Evolutionary conservation across 2,888 invertebrate species (phyloP).

Genomic region (Ferdinandea cuprea): DNA sequence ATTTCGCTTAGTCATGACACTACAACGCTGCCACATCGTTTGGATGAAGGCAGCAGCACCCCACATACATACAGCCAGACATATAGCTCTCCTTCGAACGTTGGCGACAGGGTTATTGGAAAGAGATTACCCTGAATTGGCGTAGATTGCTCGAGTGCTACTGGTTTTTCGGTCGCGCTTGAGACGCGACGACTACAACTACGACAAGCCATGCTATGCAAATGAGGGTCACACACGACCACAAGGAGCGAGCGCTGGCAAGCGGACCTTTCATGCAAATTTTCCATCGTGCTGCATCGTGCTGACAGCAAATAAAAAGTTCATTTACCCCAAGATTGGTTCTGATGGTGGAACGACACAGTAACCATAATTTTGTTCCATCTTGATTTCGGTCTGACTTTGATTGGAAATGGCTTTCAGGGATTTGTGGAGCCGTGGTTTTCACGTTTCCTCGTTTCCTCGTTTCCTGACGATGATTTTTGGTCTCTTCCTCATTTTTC

Average conservation of each 20-base stretch:
- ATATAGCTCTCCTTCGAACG: not conserved
- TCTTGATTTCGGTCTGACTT: conserved; percentile 48
- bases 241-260: conserved; percentile 7
- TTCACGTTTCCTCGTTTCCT: conserved; percentile 32
- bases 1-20: conserved; percentile 46
- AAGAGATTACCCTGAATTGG: conserved; percentile 70
- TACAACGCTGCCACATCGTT: conserved; percentile 8
- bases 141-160: conserved; percentile 62
- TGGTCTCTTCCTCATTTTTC: conserved; percentile 60
- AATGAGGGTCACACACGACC: conserved; percentile 64
- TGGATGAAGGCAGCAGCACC: conserved; percentile 17
- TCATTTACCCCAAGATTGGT: conserved; percentile 47
- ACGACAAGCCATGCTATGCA: conserved; percentile 34
- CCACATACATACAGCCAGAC: no score
- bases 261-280: conserved; percentile 66
- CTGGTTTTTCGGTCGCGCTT: conserved; percentile 63
- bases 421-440: conserved; percentile 2
- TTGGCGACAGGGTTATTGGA: conserved; percentile 63
- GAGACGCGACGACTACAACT: no score
- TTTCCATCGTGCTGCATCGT: conserved; percentile 67
- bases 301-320: conserved; percentile 72
- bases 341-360: not conserved
- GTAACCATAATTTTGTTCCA: no score
- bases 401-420: conserved; percentile 44
- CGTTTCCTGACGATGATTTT: conserved; percentile 36